These are phyloP conservation scores for Rhopalosiphum padi DNA, from an alignment of 1,140 invertebrate species.

Conservation along the genomic window DNA sequence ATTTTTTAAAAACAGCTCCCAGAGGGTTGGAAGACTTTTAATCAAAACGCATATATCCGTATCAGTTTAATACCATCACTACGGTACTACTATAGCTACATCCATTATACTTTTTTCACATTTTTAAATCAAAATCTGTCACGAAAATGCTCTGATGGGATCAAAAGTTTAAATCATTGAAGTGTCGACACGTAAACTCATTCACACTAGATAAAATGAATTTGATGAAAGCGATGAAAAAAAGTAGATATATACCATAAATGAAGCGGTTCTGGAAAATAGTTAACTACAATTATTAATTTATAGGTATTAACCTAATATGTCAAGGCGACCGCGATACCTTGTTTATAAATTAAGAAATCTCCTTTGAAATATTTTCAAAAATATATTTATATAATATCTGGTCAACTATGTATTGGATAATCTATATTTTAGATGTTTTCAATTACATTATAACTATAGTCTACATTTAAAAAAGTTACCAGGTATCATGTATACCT, in stretches of 20 bases:
- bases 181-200: not conserved
- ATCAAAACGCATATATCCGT: conserved; percentile 22
- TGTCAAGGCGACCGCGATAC: too few species aligned
- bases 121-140: not conserved
- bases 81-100: not conserved
- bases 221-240: not conserved
- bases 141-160: not conserved
- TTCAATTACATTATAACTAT: too few species aligned
- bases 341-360: too few species aligned
- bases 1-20: conserved; percentile 33
- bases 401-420: not conserved
- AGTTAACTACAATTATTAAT: not conserved
- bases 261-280: not conserved
- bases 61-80: not conserved
- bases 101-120: not conserved
- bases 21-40: conserved; percentile 30
- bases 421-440: not conserved
- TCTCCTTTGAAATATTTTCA: too few species aligned
- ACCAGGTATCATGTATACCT: too few species aligned
- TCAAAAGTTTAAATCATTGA: not conserved
- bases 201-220: not conserved
- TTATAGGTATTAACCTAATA: not conserved
- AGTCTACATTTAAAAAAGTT: too few species aligned
- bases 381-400: too few species aligned
- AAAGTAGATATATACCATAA: not conserved